These are phyloP conservation scores for Netelia virgata DNA, from an alignment of 2,888 invertebrate species.

Conservation along the genomic window DNA sequence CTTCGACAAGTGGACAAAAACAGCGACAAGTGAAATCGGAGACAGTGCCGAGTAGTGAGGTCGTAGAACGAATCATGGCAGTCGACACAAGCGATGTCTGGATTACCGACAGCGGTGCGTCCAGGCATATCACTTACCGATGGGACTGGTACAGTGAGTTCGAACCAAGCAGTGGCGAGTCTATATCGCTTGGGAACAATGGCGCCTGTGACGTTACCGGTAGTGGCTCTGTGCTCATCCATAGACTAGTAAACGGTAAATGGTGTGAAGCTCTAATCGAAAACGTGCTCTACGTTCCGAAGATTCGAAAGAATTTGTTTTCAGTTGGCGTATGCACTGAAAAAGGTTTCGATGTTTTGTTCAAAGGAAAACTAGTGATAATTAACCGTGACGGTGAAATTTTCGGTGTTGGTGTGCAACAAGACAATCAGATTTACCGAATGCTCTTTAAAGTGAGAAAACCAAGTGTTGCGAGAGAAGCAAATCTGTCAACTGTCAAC, in stretches of 20 bases:
- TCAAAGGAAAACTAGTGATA: slow-evolving; percentile 13
- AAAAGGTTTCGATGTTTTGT: slow-evolving; percentile 10
- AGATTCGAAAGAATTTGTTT: background rate
- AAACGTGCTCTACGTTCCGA: slow-evolving; percentile 65
- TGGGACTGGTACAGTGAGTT: slow-evolving; percentile 43
- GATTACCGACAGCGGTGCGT: slow-evolving; percentile 5
- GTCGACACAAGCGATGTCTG: slow-evolving; percentile 58
- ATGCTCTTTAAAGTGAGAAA: slow-evolving; percentile 49
- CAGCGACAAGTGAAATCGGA: background rate
- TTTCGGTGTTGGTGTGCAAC: slow-evolving; percentile 53
- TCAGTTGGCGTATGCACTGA: background rate
- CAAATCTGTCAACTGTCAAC: slow-evolving; percentile 45
- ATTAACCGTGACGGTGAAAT: slow-evolving; percentile 19
- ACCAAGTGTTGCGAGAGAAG: background rate
- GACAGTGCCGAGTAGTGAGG: background rate
- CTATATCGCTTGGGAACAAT: slow-evolving; percentile 54
- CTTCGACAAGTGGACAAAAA: background rate
- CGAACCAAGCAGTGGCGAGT: slow-evolving; percentile 20
- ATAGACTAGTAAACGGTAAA: slow-evolving; percentile 58
- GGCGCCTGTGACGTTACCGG: slow-evolving; percentile 45
- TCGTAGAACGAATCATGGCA: slow-evolving; percentile 37
- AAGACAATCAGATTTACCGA: slow-evolving; percentile 50
- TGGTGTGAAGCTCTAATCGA: slow-evolving; percentile 60
- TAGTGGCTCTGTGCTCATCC: slow-evolving; percentile 54
- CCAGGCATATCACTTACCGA: background rate